Conservation (phyloP, 2,888 invertebrate species). For the Drosophila cognata region DNA sequence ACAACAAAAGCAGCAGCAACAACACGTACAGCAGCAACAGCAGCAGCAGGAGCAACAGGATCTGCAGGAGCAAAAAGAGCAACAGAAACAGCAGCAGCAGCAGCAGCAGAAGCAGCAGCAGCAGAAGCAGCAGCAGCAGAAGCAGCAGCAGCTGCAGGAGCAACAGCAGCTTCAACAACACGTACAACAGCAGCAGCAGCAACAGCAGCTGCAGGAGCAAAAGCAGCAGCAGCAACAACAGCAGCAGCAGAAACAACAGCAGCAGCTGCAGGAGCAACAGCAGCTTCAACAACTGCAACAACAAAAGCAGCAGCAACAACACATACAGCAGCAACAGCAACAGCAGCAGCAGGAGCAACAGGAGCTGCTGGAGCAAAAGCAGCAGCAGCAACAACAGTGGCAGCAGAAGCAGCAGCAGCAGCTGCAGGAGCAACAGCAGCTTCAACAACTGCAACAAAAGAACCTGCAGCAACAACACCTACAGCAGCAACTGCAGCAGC, state of each 20-base stretch:
- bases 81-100: neutral
- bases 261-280: neutral
- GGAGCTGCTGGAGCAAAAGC: neutral
- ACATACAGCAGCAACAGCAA: neutral
- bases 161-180: neutral
- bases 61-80: neutral
- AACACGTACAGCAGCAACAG: neutral
- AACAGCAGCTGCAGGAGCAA: neutral
- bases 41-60: neutral
- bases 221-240: neutral
- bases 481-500: neutral
- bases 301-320: constrained; percentile 13
- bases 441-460: neutral
- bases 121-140: constrained; percentile 21
- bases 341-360: neutral
- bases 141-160: neutral
- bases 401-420: constrained; percentile 31
- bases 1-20: constrained; percentile 1
- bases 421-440: constrained; percentile 5
- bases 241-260: neutral
- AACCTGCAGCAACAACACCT: constrained; percentile 13
- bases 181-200: neutral
- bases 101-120: constrained; percentile 28
- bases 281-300: neutral
- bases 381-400: constrained; percentile 5